Evolutionary conservation across 2,113 vertebrate genomes (phyloP).

Genomic region (Tautogolabrus adspersus): DNA sequence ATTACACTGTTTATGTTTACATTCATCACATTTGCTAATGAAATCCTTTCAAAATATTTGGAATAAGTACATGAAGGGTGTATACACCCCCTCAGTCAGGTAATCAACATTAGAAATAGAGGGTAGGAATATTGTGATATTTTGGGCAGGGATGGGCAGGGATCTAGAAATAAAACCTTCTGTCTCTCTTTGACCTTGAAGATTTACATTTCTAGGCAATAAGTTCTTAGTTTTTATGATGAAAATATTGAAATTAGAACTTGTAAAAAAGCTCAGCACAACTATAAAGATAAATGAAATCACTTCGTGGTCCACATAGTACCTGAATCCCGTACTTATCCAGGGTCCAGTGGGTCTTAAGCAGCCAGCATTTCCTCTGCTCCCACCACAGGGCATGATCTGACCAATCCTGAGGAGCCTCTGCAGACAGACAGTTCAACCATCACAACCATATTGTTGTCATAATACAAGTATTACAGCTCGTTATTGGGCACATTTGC

Average conservation of each 20-base stretch:
- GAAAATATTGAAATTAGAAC: no score
- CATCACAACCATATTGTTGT: not conserved
- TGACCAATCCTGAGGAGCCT: slow-evolving; percentile 92
- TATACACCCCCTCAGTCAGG: not conserved
- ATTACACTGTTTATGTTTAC: no score
- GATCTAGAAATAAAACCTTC: no score
- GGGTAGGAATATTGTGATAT: not conserved
- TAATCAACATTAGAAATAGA: not conserved
- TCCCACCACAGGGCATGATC: slow-evolving; percentile 98
- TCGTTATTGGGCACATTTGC: not conserved
- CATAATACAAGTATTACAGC: slow-evolving; percentile 12
- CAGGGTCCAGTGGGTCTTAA: slow-evolving; percentile 97
- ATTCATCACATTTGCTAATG: not conserved
- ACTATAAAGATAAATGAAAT: not conserved
- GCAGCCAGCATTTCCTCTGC: slow-evolving; percentile 93
- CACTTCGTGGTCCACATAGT: not conserved
- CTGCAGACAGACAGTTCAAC: slow-evolving; percentile 74
- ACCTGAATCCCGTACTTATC: slow-evolving; percentile 93
- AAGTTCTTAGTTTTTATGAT: no score
- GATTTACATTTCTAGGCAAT: no score
- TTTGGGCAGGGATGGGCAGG: no score
- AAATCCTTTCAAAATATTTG: not conserved
- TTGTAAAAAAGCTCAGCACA: not conserved
- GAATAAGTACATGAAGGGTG: not conserved
- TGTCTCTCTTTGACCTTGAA: no score